A percentile compares a stretch with the other conserved stretches of the same genome.
Conservation (phyloP, 2,888 invertebrate species). For the Drosophila anomelani region DNA sequence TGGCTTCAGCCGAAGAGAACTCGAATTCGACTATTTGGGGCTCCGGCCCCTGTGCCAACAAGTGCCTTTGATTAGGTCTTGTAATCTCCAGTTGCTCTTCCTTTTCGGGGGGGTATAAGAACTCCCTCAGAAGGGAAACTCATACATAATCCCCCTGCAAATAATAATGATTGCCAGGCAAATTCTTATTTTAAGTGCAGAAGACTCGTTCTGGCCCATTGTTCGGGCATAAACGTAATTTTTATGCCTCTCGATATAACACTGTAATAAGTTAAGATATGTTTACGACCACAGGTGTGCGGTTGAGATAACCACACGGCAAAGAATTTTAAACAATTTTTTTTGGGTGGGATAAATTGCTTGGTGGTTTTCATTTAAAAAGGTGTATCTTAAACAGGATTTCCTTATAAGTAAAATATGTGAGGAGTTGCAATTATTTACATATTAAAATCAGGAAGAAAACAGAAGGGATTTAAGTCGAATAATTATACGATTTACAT, state of each 20-base stretch:
- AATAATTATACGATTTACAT: neutral
- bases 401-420: neutral
- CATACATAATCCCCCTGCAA: neutral
- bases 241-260: slow-evolving; percentile 11
- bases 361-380: neutral
- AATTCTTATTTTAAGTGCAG: neutral
- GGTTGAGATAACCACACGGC: slow-evolving; percentile 18
- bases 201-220: neutral
- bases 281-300: slow-evolving; percentile 32
- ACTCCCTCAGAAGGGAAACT: neutral
- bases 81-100: slow-evolving; percentile 51
- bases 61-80: slow-evolving; percentile 62
- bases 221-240: slow-evolving; percentile 8
- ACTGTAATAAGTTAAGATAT: slow-evolving; percentile 31
- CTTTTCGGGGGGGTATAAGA: slow-evolving; percentile 2
- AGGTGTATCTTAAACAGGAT: neutral
- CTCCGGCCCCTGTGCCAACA: slow-evolving; percentile 31
- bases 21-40: slow-evolving; percentile 2
- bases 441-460: too few relatives aligned
- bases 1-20: slow-evolving; percentile 10
- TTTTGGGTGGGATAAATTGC: neutral
- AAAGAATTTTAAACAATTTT: slow-evolving; percentile 1
- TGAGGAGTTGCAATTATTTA: neutral
- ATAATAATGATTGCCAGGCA: neutral
- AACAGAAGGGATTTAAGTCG: neutral